Evolutionary conservation across 2,888 invertebrate genomes (phyloP), one percentile per base, ranked within the genome.

Genomic region (Dolomedes plantarius): DNA sequence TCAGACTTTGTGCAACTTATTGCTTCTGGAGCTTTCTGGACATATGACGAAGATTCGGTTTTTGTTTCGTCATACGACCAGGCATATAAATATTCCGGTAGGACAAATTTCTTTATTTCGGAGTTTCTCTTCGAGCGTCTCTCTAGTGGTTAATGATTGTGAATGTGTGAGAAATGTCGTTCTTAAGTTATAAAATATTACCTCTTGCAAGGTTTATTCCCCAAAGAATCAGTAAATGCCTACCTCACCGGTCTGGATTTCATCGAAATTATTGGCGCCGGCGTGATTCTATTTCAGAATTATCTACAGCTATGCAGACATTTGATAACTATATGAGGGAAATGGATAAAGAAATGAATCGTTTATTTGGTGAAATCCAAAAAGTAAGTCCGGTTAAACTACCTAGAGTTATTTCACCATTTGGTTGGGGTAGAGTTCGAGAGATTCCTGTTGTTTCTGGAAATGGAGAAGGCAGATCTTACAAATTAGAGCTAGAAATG

Each of bases 401-500:
- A 1, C 79, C 86, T 16, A 74, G 50, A 16, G 6, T 75, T 2
- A 69, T 76, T 13, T 27, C 65, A 5, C 76, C 86, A 11, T 41
- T 78, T n/a, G 76, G 74, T 0, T 69, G 69, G 36, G 16, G 28
- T 31, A 50, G 31, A 6, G 27, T 13, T 7, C 39, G 64, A 29
- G 65, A 74, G 16, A 69, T 85, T 28, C 87, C 87, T 0, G 80
- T 87, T 11, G 65, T 87, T 27, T 41, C 80, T 1, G 62, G 56
- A 13, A 78, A 67, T 65, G 73, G 75, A 5, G 88, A 87, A 13
- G 46, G 50, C 11, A 80, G 82, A 31, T 64, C 23, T 9, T 87
- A 81, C 46, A 64, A 80, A 36, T 16, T 87, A 0, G 78, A 86
- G 39, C 32, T 89, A 23, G 88, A 89, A 29, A 64, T 89, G 76